Conservation (phyloP, 2,888 invertebrate species). For the Pemphredon lugubris region DNA sequence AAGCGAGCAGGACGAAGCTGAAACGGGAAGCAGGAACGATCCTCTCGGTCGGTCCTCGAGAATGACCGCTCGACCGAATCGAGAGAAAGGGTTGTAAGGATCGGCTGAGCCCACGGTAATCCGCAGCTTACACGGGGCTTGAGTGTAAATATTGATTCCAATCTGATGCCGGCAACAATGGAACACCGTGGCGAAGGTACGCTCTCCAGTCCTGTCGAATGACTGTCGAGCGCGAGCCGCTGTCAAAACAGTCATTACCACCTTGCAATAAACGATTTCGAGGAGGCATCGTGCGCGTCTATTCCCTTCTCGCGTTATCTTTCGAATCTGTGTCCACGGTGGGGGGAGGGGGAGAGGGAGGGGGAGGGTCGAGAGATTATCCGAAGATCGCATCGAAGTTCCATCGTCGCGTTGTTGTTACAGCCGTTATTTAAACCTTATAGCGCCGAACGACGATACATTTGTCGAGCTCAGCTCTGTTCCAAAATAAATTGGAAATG, state of each 20-base stretch:
- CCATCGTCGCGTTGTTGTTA: background rate
- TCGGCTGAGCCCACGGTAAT: constrained; percentile 71
- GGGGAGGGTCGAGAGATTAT: background rate
- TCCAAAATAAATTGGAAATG: too few relatives aligned
- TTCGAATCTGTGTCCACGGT: constrained; percentile 10
- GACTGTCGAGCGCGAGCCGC: constrained; percentile 62
- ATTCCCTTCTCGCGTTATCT: constrained; percentile 22
- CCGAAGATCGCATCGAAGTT: background rate
- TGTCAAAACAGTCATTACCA: constrained; percentile 78
- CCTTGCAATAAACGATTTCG: constrained; percentile 56
- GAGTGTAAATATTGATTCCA: constrained; percentile 79
- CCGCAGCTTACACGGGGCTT: constrained; percentile 72
- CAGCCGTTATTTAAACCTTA: background rate
- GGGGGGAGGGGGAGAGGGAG: background rate
- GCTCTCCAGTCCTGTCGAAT: constrained; percentile 50
- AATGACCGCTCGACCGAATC: constrained; percentile 27
- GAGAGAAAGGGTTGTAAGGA: constrained; percentile 70
- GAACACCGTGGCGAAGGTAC: constrained; percentile 46
- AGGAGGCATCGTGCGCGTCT: background rate
- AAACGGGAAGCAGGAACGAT: constrained; percentile 1
- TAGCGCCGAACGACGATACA: too few relatives aligned
- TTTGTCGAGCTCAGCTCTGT: too few relatives aligned
- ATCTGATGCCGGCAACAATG: constrained; percentile 73
- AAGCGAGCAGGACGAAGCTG: too few relatives aligned
- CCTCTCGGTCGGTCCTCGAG: constrained; percentile 15